Evolutionary conservation across 1,140 invertebrate species (phyloP).

Genomic region (Calosoma granatense): DNA sequence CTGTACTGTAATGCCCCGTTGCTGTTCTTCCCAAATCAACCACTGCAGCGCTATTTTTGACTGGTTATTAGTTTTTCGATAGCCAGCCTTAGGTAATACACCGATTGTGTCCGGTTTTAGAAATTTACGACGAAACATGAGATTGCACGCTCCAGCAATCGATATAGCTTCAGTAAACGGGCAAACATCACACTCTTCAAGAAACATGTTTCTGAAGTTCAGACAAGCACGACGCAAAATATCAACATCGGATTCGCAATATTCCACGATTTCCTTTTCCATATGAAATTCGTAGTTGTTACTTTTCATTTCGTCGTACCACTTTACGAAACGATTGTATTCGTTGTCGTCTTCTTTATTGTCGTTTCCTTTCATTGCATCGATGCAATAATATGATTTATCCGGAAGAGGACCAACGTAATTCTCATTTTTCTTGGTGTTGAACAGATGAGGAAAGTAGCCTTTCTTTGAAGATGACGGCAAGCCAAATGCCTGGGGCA

Average conservation of each 20-base stretch:
- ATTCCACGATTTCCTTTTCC: constrained; percentile 14
- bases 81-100: constrained; percentile 5
- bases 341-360: too few relatives aligned
- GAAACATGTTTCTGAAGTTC: constrained; percentile 7
- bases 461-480: constrained; percentile 15
- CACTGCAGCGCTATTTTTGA: constrained; percentile 5
- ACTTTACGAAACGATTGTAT: constrained; percentile 13
- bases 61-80: neutral
- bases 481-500: constrained; percentile 25
- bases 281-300: constrained; percentile 17
- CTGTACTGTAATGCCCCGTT: constrained; percentile 9
- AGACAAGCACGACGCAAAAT: constrained; percentile 17
- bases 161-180: constrained; percentile 4
- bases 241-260: constrained; percentile 17
- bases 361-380: constrained; percentile 18
- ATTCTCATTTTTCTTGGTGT: constrained; percentile 20
- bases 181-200: neutral
- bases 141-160: constrained; percentile 17
- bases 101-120: neutral
- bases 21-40: constrained; percentile 8
- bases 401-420: constrained; percentile 19
- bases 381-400: constrained; percentile 17
- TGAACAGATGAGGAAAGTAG: constrained; percentile 25
- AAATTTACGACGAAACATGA: neutral
- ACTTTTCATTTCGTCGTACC: neutral